Percentiles rank a stretch among this genome's conserved stretches.
Conservation (phyloP, 1,140 invertebrate species). For the Drosophila lowei region DNA sequence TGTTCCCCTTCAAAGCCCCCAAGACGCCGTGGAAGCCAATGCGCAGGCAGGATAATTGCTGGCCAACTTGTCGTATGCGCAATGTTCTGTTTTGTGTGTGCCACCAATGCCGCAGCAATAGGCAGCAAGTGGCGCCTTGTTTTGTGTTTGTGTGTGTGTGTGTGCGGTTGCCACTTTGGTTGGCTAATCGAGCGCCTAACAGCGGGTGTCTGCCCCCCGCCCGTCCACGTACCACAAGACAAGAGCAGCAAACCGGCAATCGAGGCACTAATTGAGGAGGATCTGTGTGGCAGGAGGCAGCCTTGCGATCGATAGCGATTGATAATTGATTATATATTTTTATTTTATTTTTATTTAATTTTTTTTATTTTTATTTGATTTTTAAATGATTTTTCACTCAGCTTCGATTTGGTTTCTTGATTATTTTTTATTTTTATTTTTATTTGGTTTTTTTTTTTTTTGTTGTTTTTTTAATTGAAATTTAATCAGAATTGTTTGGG, state of each 20-base stretch:
- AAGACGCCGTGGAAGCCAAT: slow-evolving; percentile 61
- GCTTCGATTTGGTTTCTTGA: slow-evolving; percentile 34
- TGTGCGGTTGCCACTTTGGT: slow-evolving; percentile 52
- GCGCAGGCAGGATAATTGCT: slow-evolving; percentile 59
- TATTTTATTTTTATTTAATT: slow-evolving; percentile 28
- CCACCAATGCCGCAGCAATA: slow-evolving; percentile 68
- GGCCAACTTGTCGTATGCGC: slow-evolving; percentile 72
- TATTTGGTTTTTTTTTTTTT: slow-evolving; percentile 16
- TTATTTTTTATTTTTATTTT: slow-evolving; percentile 13
- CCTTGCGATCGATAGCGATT: slow-evolving; percentile 27
- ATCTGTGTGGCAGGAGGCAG: slow-evolving; percentile 40
- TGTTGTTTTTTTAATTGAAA: slow-evolving; percentile 26
- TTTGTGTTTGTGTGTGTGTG: slow-evolving; percentile 14
- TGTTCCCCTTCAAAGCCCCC: slow-evolving; percentile 56
- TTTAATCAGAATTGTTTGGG: slow-evolving; percentile 51
- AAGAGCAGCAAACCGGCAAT: slow-evolving; percentile 34
- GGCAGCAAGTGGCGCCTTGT: slow-evolving; percentile 42
- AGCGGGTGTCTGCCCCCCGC: slow-evolving; percentile 49
- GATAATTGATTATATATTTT: slow-evolving; percentile 26
- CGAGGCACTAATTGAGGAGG: slow-evolving; percentile 43
- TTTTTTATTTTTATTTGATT: slow-evolving; percentile 33
- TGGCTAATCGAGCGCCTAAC: slow-evolving; percentile 69
- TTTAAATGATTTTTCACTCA: slow-evolving; percentile 16
- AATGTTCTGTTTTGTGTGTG: slow-evolving; percentile 32
- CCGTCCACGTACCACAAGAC: slow-evolving; percentile 69